Conservation (phyloP, 2,113 vertebrate genomes). For the Psephotus haematonotus region DNA sequence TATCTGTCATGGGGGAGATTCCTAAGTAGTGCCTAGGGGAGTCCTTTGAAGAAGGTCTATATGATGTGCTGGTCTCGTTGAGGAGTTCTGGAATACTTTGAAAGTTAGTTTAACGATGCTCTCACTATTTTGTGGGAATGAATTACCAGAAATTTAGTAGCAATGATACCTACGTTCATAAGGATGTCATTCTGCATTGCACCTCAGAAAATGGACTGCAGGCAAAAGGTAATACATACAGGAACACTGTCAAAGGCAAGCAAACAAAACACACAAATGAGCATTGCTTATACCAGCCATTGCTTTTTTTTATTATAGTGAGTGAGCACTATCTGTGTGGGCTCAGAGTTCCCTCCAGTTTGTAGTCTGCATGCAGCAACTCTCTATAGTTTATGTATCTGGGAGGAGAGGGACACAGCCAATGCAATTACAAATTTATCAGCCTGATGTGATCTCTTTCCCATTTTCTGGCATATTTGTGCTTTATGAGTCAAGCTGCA, state of each 20-base stretch:
- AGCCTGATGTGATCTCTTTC: background rate
- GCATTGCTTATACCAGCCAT: background rate
- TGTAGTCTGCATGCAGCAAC: fast-evolving
- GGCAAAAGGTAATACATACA: background rate
- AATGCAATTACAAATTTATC: background rate
- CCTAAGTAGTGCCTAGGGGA: background rate
- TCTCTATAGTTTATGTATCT: fast-evolving
- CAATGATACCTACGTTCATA: background rate
- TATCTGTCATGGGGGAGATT: background rate
- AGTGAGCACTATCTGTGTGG: background rate
- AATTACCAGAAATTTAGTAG: background rate
- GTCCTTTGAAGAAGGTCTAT: background rate
- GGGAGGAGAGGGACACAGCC: background rate
- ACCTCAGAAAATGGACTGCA: background rate
- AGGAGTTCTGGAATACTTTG: background rate
- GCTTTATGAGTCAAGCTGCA: background rate
- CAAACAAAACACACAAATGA: background rate
- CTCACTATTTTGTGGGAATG: background rate
- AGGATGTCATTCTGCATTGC: background rate
- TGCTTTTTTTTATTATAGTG: background rate
- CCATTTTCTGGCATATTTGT: background rate
- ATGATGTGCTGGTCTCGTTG: background rate
- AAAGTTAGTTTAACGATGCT: background rate
- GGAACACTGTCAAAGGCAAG: background rate
- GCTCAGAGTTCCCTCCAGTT: background rate